phyloP scores from a whole-genome alignment of 2,888 invertebrate species.

The Chalcis sispes region DNA sequence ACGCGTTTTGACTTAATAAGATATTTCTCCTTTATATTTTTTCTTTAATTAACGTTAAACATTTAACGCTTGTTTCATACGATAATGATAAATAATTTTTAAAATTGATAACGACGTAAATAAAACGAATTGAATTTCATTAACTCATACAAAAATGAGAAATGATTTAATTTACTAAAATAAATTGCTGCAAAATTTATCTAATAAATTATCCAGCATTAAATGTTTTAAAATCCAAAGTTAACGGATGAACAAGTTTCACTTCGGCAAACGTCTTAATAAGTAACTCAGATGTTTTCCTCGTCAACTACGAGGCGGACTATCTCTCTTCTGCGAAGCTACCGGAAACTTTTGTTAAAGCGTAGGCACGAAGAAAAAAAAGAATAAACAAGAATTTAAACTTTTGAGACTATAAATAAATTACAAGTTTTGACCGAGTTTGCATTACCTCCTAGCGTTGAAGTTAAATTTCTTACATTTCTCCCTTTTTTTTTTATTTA shows the following conservation, averaged over 20 bases:
- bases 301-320: conserved; percentile 14
- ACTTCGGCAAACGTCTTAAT: conserved; percentile 30
- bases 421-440: conserved; percentile 41
- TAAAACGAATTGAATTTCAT: neutral
- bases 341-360: conserved; percentile 25
- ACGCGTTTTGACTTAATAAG: too few relatives aligned
- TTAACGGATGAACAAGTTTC: conserved; percentile 14
- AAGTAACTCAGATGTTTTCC: conserved; percentile 42
- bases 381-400: conserved; percentile 2
- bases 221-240: conserved; percentile 18
- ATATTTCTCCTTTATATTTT: too few relatives aligned
- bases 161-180: too few relatives aligned
- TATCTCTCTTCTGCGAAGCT: neutral
- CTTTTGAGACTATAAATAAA: conserved; percentile 34
- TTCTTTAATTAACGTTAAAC: too few relatives aligned
- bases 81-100: neutral
- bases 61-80: neutral
- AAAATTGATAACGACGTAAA: neutral
- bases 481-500: too few relatives aligned
- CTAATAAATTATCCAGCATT: conserved; percentile 15
- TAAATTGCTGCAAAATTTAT: neutral
- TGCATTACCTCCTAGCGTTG: too few relatives aligned
- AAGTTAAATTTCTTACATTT: too few relatives aligned
- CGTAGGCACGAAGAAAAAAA: neutral
- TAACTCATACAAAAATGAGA: neutral